These are phyloP conservation scores for Dryococelus australis DNA, from an alignment of 2,888 invertebrate genomes.

Conservation along the genomic window DNA sequence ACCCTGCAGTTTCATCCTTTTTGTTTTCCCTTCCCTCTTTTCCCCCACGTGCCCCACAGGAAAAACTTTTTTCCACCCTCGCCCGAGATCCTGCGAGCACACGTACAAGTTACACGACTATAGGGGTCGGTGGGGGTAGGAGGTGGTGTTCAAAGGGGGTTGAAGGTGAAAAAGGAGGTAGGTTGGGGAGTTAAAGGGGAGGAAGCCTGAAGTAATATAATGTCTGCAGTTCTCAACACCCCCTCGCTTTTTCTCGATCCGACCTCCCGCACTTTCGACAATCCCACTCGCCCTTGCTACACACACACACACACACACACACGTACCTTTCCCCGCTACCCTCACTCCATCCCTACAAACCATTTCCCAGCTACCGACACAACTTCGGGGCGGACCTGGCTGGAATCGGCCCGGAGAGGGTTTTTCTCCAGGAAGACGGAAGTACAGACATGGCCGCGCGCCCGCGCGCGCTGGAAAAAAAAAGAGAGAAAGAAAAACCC, in stretches of 20 bases:
- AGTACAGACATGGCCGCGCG: not conserved
- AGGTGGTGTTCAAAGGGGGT: not conserved
- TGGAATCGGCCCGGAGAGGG: conserved; percentile 5
- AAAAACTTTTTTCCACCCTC: not conserved
- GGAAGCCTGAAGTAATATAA: conserved; percentile 12
- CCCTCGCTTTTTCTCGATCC: conserved; percentile 4
- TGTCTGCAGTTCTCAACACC: conserved; percentile 29
- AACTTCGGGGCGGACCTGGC: not conserved
- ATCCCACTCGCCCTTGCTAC: not conserved
- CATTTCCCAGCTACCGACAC: not conserved
- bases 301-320: not conserved
- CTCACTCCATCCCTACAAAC: not conserved
- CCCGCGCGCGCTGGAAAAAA: not conserved
- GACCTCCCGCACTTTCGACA: conserved; percentile 11
- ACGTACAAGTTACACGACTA: not conserved
- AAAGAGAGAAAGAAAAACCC: not conserved
- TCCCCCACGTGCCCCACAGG: not conserved
- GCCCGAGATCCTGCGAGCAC: not conserved
- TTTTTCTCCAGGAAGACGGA: not conserved
- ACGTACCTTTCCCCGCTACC: not conserved
- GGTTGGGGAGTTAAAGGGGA: not conserved
- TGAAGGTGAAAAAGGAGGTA: not conserved
- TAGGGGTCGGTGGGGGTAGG: not conserved
- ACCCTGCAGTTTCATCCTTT: not conserved
- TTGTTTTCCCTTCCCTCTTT: not conserved